phyloP scores from a whole-genome alignment of 1,140 invertebrate genomes.

The Ceratina calcarata region DNA sequence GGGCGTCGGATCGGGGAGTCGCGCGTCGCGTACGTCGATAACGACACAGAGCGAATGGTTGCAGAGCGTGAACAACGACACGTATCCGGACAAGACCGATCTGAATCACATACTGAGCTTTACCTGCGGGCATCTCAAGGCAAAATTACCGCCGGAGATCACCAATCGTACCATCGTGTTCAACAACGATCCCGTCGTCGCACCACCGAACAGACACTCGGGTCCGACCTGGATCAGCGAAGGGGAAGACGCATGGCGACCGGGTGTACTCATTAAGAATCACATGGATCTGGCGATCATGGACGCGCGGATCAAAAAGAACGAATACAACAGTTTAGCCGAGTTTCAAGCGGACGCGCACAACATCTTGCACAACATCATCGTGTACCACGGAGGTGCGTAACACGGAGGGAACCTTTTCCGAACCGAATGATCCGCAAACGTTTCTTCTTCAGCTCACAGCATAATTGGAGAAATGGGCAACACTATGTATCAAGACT shows the following conservation, averaged over 20 bases:
- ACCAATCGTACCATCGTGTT: conserved; percentile 75
- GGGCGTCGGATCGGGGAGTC: background rate
- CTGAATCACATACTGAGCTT: conserved; percentile 75
- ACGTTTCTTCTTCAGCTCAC: conserved; percentile 57
- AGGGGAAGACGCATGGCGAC: conserved; percentile 76
- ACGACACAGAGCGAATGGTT: conserved; percentile 43
- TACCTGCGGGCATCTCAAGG: conserved; percentile 76
- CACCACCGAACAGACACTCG: conserved; percentile 67
- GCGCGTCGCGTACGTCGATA: conserved; percentile 3
- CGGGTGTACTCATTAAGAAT: conserved; percentile 74
- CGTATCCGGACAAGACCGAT: conserved; percentile 65
- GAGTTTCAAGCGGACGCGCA: conserved; percentile 77
- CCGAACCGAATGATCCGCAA: background rate
- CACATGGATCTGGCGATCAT: conserved; percentile 78
- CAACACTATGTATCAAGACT: conserved; percentile 75
- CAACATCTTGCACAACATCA: conserved; percentile 77
- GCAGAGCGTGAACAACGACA: conserved; percentile 70
- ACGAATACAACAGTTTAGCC: conserved; percentile 73
- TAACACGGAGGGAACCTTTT: background rate
- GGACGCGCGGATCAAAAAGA: conserved; percentile 72
- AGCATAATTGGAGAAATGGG: conserved; percentile 76
- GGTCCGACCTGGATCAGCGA: conserved; percentile 76
- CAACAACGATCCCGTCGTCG: conserved; percentile 65
- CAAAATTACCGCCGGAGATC: conserved; percentile 75
- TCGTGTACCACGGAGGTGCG: conserved; percentile 76